phyloP scores from a whole-genome alignment of 2,113 vertebrate species.

The Petrocephalus microphthalmus region DNA sequence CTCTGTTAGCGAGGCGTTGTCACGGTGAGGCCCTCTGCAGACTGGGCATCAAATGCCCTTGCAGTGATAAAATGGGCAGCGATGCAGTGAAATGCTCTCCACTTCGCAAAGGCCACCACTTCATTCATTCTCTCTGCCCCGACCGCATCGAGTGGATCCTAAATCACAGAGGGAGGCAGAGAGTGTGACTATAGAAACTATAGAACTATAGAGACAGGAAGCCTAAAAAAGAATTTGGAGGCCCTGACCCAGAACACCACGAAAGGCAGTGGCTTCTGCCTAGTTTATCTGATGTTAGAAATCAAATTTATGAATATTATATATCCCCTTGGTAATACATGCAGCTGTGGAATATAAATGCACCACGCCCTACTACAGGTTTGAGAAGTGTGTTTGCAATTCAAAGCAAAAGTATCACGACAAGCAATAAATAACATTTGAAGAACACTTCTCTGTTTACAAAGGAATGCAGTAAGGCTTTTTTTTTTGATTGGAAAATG shows the following conservation, averaged over 20 bases:
- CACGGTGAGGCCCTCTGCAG: neutral
- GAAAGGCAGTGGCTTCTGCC: neutral
- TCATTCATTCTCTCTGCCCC: neutral
- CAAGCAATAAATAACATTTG: neutral
- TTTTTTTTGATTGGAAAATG: neutral
- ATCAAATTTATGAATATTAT: conserved; percentile 4
- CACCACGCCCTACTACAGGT: neutral
- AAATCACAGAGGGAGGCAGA: neutral
- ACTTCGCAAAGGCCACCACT: neutral
- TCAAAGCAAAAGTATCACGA: neutral
- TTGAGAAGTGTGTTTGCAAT: neutral
- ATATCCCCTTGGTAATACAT: neutral
- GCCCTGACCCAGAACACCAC: neutral
- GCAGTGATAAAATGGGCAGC: neutral
- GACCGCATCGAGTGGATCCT: neutral
- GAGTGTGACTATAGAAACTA: neutral
- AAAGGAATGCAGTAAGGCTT: neutral
- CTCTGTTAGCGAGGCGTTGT: neutral
- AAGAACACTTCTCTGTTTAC: neutral
- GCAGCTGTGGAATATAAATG: neutral
- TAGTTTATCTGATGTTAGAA: conserved; percentile 9
- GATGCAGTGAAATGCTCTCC: neutral
- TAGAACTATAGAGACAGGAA: neutral
- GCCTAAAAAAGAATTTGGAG: neutral
- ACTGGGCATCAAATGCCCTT: neutral